Conservation (phyloP, 2,113 vertebrate genomes). For the Cololabis saira region DNA sequence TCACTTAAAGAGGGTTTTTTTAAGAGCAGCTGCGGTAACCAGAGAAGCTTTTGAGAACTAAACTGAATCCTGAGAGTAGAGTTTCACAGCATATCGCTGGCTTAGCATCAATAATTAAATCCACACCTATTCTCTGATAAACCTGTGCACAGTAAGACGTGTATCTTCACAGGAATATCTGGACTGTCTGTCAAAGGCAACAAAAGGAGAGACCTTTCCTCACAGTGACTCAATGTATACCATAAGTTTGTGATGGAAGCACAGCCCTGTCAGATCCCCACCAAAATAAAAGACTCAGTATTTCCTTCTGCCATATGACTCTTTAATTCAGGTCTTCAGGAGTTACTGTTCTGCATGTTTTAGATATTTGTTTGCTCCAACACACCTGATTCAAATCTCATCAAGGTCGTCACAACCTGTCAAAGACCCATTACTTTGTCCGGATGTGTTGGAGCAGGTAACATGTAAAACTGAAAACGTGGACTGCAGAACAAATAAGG, state of each 20-base stretch:
- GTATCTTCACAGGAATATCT: conserved; percentile 38
- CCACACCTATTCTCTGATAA: conserved; percentile 46
- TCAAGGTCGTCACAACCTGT: no score
- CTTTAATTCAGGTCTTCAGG: no score
- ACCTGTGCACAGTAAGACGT: conserved; percentile 45
- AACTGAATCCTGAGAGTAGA: conserved; percentile 68
- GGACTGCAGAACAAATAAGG: no score
- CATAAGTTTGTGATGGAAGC: not conserved
- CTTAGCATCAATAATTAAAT: conserved; percentile 81
- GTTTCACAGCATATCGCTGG: conserved; percentile 71
- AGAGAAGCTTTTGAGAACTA: conserved; percentile 65
- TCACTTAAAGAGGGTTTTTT: conserved; percentile 5
- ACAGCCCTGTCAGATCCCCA: no score
- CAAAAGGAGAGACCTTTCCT: not conserved
- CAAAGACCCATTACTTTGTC: no score
- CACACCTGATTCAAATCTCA: no score
- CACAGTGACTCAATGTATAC: not conserved
- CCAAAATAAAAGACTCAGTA: no score
- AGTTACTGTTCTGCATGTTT: no score
- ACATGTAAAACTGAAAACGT: no score
- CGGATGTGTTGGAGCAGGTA: no score
- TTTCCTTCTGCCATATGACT: no score
- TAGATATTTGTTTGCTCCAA: no score
- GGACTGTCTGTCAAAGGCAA: conserved; percentile 50
- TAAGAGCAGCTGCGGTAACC: conserved; percentile 51